Evolutionary conservation across 2,888 invertebrate species (phyloP), one percentile per base, ranked within the genome.

Genomic region (Drosophila lutescens): DNA sequence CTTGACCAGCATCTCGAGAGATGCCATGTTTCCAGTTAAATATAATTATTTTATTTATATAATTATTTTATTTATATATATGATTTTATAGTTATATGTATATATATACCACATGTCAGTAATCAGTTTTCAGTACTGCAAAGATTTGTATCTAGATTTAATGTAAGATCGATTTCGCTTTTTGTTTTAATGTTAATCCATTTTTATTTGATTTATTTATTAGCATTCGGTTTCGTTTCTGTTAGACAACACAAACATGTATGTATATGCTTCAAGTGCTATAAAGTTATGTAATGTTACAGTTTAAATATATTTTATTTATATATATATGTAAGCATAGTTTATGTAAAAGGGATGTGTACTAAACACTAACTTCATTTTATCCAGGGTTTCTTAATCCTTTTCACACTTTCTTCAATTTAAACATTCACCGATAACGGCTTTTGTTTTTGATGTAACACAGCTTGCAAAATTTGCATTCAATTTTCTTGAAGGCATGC

Each of bases 401-500:
- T 32, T 23, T 36, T 68, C 13, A 50, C 30, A 40, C 20, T 13
- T 38, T 43, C 20, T 36, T 63, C n/a, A 15, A 69, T 53, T 41
- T 41, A 23, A 58, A 44, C 26, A 38, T n/a, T 8, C 38, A 23
- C 26, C 41, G 32, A 38, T 43, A 34, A 58, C 46, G 66, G 62
- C 59, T 12, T 53, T 66, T 56, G 34, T 67, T 47, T 46, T 60
- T 72, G 17, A 38, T 63, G 38, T 71, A 79, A 81, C 85, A 79
- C 79, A 79, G 70, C 70, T 83, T 73, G 80, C 63, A 71, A 53
- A 69, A 59, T 78, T 72, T 83, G 76, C 69, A 59, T 79, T 54
- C 53, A 66, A 47, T 66, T 47, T 66, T 17, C 40, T 66, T 47
- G 38, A 47, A 54, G 66, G 46, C 73, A 63, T 75, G 71, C 51